These are phyloP conservation scores for Cathartes aura DNA, from an alignment of 2,113 vertebrate genomes.

Conservation along the genomic window DNA sequence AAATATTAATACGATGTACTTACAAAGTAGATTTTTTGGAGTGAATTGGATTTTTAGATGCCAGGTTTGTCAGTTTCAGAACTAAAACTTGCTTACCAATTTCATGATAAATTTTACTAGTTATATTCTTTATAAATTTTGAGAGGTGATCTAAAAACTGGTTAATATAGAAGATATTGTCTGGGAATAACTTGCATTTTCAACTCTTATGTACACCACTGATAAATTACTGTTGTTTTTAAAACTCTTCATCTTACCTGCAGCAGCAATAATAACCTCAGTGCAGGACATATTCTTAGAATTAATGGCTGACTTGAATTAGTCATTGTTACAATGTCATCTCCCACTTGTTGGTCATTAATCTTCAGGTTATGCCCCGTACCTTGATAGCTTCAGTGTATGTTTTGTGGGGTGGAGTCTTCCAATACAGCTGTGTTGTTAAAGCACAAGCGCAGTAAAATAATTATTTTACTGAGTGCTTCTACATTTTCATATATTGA, in stretches of 20 bases:
- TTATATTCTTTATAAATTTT: not conserved
- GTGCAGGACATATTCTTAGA: not conserved
- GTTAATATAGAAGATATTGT: not conserved
- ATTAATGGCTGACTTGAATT: slow-evolving; percentile 19
- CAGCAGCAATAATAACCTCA: slow-evolving; percentile 48
- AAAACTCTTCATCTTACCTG: not conserved
- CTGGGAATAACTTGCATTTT: not conserved
- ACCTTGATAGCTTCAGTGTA: not conserved
- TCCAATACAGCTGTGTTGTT: slow-evolving; percentile 19
- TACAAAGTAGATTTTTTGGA: not conserved
- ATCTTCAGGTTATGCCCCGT: not conserved
- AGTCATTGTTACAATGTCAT: not conserved
- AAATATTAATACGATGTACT: not conserved
- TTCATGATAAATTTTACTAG: not conserved
- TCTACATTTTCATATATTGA: slow-evolving; percentile 4
- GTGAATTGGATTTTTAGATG: slow-evolving; percentile 26
- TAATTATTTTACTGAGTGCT: slow-evolving; percentile 9
- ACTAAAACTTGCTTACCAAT: slow-evolving; percentile 13
- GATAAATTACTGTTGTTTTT: not conserved
- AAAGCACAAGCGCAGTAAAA: slow-evolving; percentile 50
- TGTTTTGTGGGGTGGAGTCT: slow-evolving; percentile 31
- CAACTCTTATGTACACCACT: not conserved
- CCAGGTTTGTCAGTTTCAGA: slow-evolving; percentile 5
- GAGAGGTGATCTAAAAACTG: not conserved
- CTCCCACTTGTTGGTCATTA: not conserved